phyloP scores from a whole-genome alignment of 2,888 invertebrate genomes.

The Parnassius mnemosyne region DNA sequence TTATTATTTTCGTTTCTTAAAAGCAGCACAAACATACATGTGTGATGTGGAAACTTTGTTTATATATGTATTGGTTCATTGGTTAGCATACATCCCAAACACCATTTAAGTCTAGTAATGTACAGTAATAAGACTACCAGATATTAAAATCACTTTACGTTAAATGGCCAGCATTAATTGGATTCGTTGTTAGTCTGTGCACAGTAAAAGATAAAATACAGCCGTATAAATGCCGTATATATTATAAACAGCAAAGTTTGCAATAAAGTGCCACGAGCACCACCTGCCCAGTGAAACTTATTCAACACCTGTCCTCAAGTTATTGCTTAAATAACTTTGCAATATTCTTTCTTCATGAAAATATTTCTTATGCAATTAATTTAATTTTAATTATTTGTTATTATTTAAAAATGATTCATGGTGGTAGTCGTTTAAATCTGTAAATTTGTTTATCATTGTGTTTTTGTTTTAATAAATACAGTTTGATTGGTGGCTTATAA shows the following conservation, averaged over 20 bases:
- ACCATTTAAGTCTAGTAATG: no score
- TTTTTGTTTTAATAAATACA: no score
- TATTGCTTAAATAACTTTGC: constrained; percentile 20
- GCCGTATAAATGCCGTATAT: not conserved
- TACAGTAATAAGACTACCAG: no score
- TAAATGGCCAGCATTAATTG: constrained; percentile 10
- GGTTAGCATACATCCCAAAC: no score
- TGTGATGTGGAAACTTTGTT: no score
- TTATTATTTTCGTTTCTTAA: no score
- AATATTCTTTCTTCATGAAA: constrained; percentile 13
- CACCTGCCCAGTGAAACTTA: constrained; percentile 20
- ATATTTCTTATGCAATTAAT: constrained; percentile 17
- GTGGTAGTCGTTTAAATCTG: constrained; percentile 2
- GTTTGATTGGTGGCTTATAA: no score
- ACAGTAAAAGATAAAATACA: constrained; percentile 7
- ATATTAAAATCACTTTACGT: not conserved
- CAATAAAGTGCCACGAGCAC: constrained; percentile 3
- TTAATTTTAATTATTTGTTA: constrained; percentile 6
- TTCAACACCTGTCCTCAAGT: constrained; percentile 21
- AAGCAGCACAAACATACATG: no score
- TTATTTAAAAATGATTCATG: constrained; percentile 15
- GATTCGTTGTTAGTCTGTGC: constrained; percentile 8
- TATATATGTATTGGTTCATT: no score
- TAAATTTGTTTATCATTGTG: no score
- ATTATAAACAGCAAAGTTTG: constrained; percentile 1